Conservation (phyloP, 2,113 vertebrate genomes). For the Campylomormyrus tamandua region DNA sequence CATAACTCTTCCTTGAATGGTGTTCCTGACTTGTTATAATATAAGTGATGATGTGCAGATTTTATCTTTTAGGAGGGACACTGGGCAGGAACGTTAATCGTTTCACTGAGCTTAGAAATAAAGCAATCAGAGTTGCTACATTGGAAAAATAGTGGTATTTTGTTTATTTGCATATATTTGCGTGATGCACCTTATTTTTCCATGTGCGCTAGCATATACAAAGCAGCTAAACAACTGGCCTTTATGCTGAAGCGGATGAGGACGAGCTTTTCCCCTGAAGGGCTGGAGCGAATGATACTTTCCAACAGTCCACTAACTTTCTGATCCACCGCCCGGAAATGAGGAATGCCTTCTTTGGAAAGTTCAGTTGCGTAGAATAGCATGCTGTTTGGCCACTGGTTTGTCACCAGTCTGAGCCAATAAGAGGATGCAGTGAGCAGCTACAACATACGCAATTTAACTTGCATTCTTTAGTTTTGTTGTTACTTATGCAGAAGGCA, state of each 20-base stretch:
- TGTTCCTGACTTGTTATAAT: not conserved
- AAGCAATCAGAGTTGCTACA: not conserved
- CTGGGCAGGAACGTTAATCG: not conserved
- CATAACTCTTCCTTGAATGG: not conserved
- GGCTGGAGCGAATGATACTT: not conserved
- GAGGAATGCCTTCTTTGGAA: not conserved
- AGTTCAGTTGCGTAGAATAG: not conserved
- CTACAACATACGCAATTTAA: not conserved
- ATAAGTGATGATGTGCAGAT: no score
- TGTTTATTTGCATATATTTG: not conserved
- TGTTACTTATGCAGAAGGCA: not conserved
- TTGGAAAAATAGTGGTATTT: not conserved
- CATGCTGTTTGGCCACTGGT: not conserved
- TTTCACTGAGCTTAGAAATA: not conserved
- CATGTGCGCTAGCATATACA: not conserved
- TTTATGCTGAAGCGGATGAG: not conserved
- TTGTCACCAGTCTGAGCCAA: not conserved
- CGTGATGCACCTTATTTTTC: not conserved
- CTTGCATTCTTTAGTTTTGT: not conserved
- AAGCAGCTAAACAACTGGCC: not conserved
- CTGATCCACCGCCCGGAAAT: not conserved
- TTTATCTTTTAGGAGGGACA: not conserved
- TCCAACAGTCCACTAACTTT: not conserved
- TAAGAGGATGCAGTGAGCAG: not conserved
- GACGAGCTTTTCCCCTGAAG: not conserved